Evolutionary conservation across 1,140 invertebrate genomes (phyloP).

Genomic region (Sarcophaga bullata): DNA sequence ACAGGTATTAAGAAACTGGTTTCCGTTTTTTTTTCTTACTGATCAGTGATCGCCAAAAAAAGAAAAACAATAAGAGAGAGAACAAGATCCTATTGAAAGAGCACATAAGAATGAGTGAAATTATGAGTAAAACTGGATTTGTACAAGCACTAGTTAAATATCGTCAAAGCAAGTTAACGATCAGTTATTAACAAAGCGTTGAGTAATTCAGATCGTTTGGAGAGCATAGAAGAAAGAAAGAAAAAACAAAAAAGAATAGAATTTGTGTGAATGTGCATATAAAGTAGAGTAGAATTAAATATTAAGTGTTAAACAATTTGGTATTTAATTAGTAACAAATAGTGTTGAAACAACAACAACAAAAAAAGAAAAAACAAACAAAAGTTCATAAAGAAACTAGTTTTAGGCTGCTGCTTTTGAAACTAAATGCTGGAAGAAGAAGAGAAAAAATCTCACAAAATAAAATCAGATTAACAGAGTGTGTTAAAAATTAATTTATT

Average conservation of each 20-base stretch:
- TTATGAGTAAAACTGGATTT: background rate
- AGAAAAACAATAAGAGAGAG: background rate
- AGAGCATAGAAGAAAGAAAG: background rate
- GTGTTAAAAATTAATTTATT: background rate
- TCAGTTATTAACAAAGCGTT: slow-evolving; percentile 23
- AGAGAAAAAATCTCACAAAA: background rate
- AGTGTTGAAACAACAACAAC: too few species aligned
- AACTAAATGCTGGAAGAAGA: background rate
- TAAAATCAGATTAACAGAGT: slow-evolving; percentile 9
- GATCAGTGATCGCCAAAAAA: too few species aligned
- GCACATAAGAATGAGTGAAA: background rate
- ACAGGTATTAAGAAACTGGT: slow-evolving; percentile 3
- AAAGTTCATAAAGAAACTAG: too few species aligned
- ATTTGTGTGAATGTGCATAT: background rate
- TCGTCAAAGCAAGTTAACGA: background rate
- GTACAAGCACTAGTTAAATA: slow-evolving; percentile 20
- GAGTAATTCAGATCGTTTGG: slow-evolving; percentile 18
- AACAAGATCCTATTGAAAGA: background rate
- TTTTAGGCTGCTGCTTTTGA: too few species aligned
- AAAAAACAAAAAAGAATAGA: background rate
- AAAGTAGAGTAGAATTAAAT: too few species aligned
- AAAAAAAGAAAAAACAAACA: too few species aligned
- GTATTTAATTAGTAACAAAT: background rate
- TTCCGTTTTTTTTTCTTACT: too few species aligned
- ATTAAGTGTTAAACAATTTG: slow-evolving; percentile 4